phyloP scores from a whole-genome alignment of 2,888 invertebrate genomes.

The Thera obeliscata region DNA sequence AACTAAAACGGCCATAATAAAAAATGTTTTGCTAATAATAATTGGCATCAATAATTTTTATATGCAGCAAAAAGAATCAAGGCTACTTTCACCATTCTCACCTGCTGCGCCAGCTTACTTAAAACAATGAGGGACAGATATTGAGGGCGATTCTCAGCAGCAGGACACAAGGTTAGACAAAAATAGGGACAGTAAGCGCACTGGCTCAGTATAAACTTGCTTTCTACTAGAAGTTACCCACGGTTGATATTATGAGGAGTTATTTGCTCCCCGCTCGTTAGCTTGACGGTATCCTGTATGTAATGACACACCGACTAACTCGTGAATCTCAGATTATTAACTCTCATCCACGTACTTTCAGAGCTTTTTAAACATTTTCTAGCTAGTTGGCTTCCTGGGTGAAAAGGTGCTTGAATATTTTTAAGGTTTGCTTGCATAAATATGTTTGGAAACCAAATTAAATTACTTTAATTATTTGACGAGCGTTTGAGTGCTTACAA shows the following conservation, averaged over 20 bases:
- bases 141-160: too few species aligned
- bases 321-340: constrained; percentile 55
- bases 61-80: too few species aligned
- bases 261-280: constrained; percentile 75
- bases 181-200: not conserved
- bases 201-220: constrained; percentile 19
- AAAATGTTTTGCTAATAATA: too few species aligned
- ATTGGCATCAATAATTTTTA: too few species aligned
- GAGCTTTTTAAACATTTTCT: constrained; percentile 24
- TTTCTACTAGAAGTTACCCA: constrained; percentile 38
- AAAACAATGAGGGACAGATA: too few species aligned
- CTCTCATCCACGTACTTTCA: constrained; percentile 43
- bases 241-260: constrained; percentile 59
- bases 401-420: constrained; percentile 21
- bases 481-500: not conserved
- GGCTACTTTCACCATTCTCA: too few species aligned
- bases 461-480: not conserved
- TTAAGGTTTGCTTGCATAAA: constrained; percentile 12
- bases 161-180: too few species aligned
- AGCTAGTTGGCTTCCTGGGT: constrained; percentile 19
- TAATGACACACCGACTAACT: constrained; percentile 62
- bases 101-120: too few species aligned
- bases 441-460: constrained; percentile 5
- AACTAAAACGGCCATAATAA: too few species aligned
- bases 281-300: constrained; percentile 65